Conservation (phyloP, 2,113 vertebrate species). For the Narcine bancroftii region DNA sequence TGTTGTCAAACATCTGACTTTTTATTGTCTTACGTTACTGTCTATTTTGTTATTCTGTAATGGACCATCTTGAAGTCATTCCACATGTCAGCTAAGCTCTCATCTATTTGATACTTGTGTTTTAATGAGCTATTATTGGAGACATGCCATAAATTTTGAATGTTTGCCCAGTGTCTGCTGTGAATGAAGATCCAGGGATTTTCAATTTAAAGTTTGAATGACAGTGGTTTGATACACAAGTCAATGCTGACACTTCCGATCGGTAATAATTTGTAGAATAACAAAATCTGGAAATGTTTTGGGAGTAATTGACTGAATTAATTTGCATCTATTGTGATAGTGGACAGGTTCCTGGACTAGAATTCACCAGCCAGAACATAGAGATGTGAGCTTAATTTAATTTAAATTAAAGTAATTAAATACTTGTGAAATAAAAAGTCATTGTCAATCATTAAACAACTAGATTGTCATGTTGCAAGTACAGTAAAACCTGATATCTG, state of each 20-base stretch:
- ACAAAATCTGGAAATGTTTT: neutral
- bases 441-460: too few species aligned
- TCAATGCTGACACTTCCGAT: neutral
- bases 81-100: slow-evolving; percentile 5
- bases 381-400: too few species aligned
- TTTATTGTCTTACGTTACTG: neutral
- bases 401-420: too few species aligned
- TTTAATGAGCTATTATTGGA: neutral
- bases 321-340: neutral
- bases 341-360: too few species aligned
- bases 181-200: neutral
- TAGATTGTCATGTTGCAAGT: too few species aligned
- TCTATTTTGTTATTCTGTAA: neutral
- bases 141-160: neutral
- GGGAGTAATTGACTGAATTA: neutral
- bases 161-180: neutral
- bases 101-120: neutral
- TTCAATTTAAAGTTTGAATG: neutral
- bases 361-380: too few species aligned
- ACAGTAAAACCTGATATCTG: too few species aligned
- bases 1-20: neutral
- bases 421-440: too few species aligned
- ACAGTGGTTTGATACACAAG: neutral
- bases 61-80: neutral
- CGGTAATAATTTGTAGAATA: neutral